Evolutionary conservation across 1,140 invertebrate species (phyloP).

Genomic region (Hylaeus volcanicus): DNA sequence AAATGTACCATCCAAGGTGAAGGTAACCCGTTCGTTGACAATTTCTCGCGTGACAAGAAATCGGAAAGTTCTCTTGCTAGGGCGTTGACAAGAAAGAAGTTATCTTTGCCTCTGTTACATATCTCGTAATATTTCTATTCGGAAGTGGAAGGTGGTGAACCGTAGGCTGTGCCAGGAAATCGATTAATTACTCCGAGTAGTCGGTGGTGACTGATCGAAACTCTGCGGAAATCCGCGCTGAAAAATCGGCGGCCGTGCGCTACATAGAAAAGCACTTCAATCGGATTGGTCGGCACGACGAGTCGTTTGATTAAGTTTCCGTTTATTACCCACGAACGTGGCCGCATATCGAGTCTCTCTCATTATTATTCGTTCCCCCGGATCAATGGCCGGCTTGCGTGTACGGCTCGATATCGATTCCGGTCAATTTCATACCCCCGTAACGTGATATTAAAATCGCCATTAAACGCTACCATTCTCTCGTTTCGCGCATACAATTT

Average conservation of each 20-base stretch:
- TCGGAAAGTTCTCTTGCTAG: too few species aligned
- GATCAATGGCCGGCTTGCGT: conserved; percentile 7
- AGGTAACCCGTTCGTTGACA: too few species aligned
- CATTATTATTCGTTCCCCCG: conserved; percentile 34
- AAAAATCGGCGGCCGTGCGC: conserved; percentile 39
- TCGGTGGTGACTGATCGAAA: conserved; percentile 26
- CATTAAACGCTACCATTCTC: not conserved
- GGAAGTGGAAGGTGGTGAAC: too few species aligned
- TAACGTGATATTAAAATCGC: conserved; percentile 34
- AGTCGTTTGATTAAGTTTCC: conserved; percentile 54
- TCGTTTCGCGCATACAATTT: not conserved
- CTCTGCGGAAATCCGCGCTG: conserved; percentile 28
- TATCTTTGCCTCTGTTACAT: not conserved
- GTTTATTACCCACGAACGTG: conserved; percentile 38
- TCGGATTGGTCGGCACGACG: conserved; percentile 52
- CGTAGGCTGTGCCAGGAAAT: conserved; percentile 20
- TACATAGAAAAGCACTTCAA: conserved; percentile 63
- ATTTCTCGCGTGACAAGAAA: too few species aligned
- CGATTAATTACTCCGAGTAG: conserved; percentile 51
- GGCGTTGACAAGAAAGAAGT: too few species aligned
- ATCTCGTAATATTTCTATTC: conserved; percentile 44
- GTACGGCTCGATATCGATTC: not conserved
- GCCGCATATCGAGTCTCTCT: conserved; percentile 21
- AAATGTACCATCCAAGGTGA: too few species aligned
- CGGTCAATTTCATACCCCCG: conserved; percentile 7